Evolutionary conservation across 2,797 vertebrate genomes (phyloP), one percentile per base, ranked within the genome.

Genomic region (Sternotherus odoratus): DNA sequence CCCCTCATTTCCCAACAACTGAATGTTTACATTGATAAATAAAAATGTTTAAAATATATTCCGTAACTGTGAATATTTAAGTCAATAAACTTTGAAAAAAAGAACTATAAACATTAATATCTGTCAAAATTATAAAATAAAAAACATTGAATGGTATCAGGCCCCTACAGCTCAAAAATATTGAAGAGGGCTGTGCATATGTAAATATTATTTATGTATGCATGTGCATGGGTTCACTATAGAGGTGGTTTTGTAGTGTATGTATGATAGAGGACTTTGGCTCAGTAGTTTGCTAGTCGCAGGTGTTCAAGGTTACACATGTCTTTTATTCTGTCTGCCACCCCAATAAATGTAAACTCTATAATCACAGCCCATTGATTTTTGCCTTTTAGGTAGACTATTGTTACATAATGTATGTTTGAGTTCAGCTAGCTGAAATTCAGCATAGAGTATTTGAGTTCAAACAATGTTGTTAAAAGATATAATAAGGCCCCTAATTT

Each of bases 401-500:
- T 28, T 43, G 24, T 39, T 46, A 28, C 72, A 16, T 26, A 8
- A 46, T 26, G 43, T 26, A 43, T 28, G 3, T 75, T 23, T 53
- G 53, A 53, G 53, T 53, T 53, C 53, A 53, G 23, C 46, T 48
- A 48, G 46, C 46, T 48, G 46, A 11, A 48, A 48, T 48, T 48
- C 46, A 48, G 46, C 46, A 48, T 48, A 48, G 8, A 48, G 46
- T 16, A 9, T 75, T 53, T 53, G 53, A 53, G 53, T 53, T 53
- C 53, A 53, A 24, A 57, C 56, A 57, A 12, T 30, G 56, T 28
- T 57, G 24, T 26, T 43, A 24, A 74, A 33, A 46, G 21, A 74
- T 39, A 43, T 24, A 43, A 39, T 10, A 88, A 7, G 96, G 96
- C 95, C 94, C 93, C 80, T 86, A 26, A 46, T 12, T 72, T 57